phyloP scores from a whole-genome alignment of 2,113 vertebrate species.

The Misgurnus mizolepis region DNA sequence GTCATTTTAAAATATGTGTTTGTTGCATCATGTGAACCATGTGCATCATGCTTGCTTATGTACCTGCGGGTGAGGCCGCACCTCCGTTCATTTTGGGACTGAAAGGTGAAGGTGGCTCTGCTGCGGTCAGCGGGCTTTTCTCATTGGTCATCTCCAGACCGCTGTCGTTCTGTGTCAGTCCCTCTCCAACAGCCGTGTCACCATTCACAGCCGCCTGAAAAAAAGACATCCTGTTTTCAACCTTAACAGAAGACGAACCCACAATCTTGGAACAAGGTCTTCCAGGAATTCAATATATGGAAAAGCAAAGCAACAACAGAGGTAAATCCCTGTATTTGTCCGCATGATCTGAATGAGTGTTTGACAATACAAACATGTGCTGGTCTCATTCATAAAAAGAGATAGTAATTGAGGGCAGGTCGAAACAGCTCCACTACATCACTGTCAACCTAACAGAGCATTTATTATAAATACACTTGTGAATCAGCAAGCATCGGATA shows the following conservation, averaged over 20 bases:
- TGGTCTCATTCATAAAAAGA: conserved; percentile 9
- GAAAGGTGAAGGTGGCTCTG: conserved; percentile 76
- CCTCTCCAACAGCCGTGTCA: conserved; percentile 61
- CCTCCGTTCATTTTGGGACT: conserved; percentile 75
- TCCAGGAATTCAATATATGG: neutral
- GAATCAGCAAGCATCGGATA: too few relatives aligned
- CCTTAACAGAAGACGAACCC: neutral
- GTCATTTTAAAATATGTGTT: too few relatives aligned
- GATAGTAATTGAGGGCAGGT: conserved; percentile 21
- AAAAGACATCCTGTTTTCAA: neutral
- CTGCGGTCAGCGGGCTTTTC: conserved; percentile 73
- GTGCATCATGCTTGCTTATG: neutral
- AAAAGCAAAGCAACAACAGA: neutral
- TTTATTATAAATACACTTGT: neutral
- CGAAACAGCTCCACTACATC: conserved; percentile 28
- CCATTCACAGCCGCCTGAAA: conserved; percentile 71
- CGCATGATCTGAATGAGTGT: neutral
- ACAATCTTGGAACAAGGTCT: neutral
- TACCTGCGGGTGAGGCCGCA: conserved; percentile 72
- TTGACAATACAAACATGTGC: neutral
- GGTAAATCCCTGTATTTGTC: neutral
- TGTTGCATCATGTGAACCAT: too few relatives aligned
- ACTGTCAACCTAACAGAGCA: neutral
- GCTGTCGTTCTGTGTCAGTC: conserved; percentile 70
- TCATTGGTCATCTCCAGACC: conserved; percentile 74